Conservation (phyloP, 2,113 vertebrate genomes). For the Hippocampus zosterae region DNA sequence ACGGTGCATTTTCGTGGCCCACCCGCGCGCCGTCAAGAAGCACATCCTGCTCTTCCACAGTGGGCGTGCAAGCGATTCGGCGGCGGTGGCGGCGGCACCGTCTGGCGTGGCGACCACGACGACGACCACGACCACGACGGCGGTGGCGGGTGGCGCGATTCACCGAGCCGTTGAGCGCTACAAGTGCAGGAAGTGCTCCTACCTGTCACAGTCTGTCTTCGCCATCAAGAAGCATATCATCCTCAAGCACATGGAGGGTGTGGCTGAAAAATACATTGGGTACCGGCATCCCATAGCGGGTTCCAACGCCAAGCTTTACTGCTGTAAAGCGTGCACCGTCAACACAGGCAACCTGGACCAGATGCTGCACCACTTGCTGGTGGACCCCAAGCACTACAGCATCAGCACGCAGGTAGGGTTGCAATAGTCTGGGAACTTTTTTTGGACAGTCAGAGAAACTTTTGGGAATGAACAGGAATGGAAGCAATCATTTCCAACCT, state of each 20-base stretch:
- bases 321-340: slow-evolving; percentile 86
- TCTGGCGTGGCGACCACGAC: slow-evolving; percentile 1
- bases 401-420: slow-evolving; percentile 50
- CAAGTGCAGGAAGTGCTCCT: slow-evolving; percentile 65
- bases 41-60: slow-evolving; percentile 67
- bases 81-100: background rate
- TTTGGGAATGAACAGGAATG: too few species aligned
- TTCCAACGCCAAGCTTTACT: slow-evolving; percentile 65
- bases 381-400: slow-evolving; percentile 82
- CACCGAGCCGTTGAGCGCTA: slow-evolving; percentile 54
- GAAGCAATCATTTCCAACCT: too few species aligned
- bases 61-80: slow-evolving; percentile 13
- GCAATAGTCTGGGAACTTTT: too few species aligned
- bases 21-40: slow-evolving; percentile 62
- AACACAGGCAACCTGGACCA: slow-evolving; percentile 81
- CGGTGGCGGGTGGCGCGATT: background rate
- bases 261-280: slow-evolving; percentile 65
- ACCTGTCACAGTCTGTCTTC: slow-evolving; percentile 61
- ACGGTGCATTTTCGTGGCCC: slow-evolving; percentile 62
- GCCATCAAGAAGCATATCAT: slow-evolving; percentile 73
- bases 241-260: slow-evolving; percentile 62
- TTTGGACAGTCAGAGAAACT: too few species aligned
- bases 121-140: background rate
- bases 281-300: slow-evolving; percentile 48
- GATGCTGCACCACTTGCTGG: slow-evolving; percentile 87